Evolutionary conservation across 2,888 invertebrate genomes (phyloP).

Genomic region (Apamea epomidion): DNA sequence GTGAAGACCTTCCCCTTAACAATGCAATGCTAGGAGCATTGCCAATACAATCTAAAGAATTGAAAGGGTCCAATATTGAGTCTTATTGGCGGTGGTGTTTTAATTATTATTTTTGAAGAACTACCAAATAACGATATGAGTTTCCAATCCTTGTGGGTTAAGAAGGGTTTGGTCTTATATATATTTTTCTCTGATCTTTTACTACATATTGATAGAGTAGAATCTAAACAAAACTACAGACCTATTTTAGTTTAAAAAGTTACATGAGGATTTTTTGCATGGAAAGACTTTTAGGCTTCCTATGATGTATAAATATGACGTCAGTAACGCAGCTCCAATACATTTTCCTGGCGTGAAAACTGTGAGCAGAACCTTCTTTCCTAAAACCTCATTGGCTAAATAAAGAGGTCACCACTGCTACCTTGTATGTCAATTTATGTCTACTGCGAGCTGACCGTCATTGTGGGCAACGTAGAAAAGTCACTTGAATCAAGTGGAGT

Average conservation of each 20-base stretch:
- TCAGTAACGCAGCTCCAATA: background rate
- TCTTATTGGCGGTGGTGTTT: constrained; percentile 30
- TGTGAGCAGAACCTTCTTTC: background rate
- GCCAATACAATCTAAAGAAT: constrained; percentile 66
- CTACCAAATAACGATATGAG: constrained; percentile 17
- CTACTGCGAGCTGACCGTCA: background rate
- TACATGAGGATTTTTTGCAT: background rate
- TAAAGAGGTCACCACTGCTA: background rate
- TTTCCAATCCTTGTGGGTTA: background rate
- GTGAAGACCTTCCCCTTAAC: constrained; percentile 52
- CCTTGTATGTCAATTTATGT: background rate
- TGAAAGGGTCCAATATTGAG: constrained; percentile 59
- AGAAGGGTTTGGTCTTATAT: background rate
- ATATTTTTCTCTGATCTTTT: background rate
- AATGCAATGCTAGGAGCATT: constrained; percentile 51
- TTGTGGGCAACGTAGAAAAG: background rate
- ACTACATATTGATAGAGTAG: background rate
- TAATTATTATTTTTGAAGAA: constrained; percentile 45
- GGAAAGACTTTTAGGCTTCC: no score
- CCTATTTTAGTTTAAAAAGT: background rate
- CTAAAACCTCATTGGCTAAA: background rate
- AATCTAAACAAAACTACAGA: background rate
- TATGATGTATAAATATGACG: background rate
- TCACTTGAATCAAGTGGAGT: background rate
- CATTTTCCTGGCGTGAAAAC: background rate